Evolutionary conservation across 2,888 invertebrate genomes (phyloP).

Genomic region (Miltochrista miniata): DNA sequence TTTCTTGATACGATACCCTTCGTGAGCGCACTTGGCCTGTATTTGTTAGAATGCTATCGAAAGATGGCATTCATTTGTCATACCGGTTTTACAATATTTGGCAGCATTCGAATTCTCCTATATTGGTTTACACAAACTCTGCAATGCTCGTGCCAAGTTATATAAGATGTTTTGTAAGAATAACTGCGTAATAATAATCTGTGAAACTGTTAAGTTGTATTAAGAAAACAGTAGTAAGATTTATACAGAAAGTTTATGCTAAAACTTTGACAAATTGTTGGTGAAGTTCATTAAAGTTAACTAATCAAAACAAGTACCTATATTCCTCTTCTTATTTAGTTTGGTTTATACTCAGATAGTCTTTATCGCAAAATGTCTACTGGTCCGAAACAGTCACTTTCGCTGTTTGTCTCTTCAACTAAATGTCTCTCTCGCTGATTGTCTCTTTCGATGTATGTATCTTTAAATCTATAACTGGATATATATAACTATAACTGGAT

Average conservation of each 20-base stretch:
- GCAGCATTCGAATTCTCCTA: conserved; percentile 53
- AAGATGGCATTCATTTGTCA: conserved; percentile 21
- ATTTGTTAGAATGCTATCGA: conserved; percentile 18
- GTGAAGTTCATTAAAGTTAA: conserved; percentile 16
- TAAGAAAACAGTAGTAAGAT: conserved; percentile 20
- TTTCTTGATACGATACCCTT: too few relatives aligned
- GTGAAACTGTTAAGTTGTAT: conserved; percentile 43
- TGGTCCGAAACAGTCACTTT: too few relatives aligned
- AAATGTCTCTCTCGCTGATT: too few relatives aligned
- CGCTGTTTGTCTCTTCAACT: too few relatives aligned
- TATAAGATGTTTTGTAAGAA: conserved; percentile 61
- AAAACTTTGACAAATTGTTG: conserved; percentile 23
- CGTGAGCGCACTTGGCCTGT: too few relatives aligned
- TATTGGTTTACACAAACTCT: conserved; percentile 57
- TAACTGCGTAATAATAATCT: conserved; percentile 45
- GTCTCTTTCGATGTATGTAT: too few relatives aligned
- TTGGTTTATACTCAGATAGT: too few relatives aligned
- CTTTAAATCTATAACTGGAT: too few relatives aligned
- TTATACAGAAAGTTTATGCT: conserved; percentile 33
- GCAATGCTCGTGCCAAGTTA: conserved; percentile 71
- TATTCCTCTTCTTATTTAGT: background rate
- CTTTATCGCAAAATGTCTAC: too few relatives aligned
- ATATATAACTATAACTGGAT: too few relatives aligned
- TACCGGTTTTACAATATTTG: conserved; percentile 45
- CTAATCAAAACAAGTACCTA: background rate